phyloP scores from a whole-genome alignment of 2,797 vertebrate genomes.

The Sebastes iracundus region DNA sequence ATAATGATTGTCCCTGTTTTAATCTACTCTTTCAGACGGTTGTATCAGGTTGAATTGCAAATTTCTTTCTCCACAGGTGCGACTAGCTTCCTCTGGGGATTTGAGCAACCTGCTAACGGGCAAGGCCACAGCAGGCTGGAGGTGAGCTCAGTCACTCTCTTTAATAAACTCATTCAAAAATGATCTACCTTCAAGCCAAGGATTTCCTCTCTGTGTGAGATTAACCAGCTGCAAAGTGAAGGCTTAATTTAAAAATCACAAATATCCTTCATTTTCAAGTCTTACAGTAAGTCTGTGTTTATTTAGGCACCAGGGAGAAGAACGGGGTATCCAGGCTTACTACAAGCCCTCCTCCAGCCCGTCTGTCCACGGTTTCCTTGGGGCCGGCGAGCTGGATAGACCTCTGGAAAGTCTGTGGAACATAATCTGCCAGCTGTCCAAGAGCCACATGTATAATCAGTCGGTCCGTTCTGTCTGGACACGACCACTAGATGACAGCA shows the following conservation, averaged over 20 bases:
- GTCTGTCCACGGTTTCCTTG: conserved; percentile 91
- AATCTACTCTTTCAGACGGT: neutral
- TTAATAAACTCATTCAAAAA: neutral
- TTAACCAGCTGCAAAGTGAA: neutral
- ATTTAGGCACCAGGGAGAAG: conserved; percentile 89
- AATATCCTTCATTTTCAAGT: neutral
- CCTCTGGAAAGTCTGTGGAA: conserved; percentile 88
- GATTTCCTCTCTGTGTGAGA: neutral
- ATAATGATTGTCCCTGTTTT: neutral
- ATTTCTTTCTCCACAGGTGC: conserved; percentile 80
- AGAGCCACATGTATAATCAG: conserved; percentile 89
- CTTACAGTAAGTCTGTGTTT: neutral
- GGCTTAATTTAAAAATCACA: neutral
- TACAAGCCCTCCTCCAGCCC: conserved; percentile 88
- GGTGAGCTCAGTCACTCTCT: conserved; percentile 79
- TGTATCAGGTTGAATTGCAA: neutral
- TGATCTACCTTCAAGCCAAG: neutral
- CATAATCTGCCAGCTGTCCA: conserved; percentile 89
- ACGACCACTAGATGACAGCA: conserved; percentile 89
- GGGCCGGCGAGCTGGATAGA: conserved; percentile 87
- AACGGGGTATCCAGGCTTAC: conserved; percentile 89
- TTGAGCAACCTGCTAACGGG: conserved; percentile 85
- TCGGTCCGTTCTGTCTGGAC: conserved; percentile 88
- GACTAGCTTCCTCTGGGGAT: conserved; percentile 89
- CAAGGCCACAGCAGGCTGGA: conserved; percentile 90